These are phyloP conservation scores for Caenorhabditis imperialis DNA, from an alignment of 2,888 invertebrate genomes.

Conservation along the genomic window DNA sequence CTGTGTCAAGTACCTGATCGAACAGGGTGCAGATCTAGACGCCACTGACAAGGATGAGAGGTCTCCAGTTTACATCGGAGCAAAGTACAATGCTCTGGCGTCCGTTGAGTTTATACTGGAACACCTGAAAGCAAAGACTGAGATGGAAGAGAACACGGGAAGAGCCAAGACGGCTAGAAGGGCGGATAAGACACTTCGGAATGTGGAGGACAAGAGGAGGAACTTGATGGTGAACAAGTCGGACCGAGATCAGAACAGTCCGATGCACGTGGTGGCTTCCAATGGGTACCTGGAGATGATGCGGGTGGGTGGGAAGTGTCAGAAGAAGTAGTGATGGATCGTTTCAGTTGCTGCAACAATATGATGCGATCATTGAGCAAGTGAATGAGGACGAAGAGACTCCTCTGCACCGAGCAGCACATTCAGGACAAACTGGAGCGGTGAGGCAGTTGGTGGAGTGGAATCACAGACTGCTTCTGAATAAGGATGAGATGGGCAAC, in stretches of 20 bases:
- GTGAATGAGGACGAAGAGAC: constrained; percentile 81
- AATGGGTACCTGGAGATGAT: constrained; percentile 71
- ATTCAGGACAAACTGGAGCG: constrained; percentile 74
- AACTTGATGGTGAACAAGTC: constrained; percentile 78
- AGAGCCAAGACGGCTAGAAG: neutral
- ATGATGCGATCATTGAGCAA: constrained; percentile 78
- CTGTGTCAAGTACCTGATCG: constrained; percentile 51
- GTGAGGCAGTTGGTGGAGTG: constrained; percentile 62
- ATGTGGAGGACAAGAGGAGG: constrained; percentile 26
- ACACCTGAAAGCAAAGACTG: constrained; percentile 16
- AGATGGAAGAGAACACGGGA: neutral
- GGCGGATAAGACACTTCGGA: constrained; percentile 13
- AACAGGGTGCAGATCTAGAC: constrained; percentile 41
- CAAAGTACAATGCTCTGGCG: constrained; percentile 59
- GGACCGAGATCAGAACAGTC: constrained; percentile 80
- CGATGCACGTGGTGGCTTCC: constrained; percentile 80
- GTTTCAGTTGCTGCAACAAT: constrained; percentile 78
- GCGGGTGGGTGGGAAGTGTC: constrained; percentile 32
- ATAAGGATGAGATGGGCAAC: constrained; percentile 73
- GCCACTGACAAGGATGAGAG: constrained; percentile 58
- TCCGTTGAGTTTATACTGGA: constrained; percentile 52
- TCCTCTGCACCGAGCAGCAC: constrained; percentile 80
- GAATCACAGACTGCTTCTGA: constrained; percentile 57
- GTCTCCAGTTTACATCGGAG: constrained; percentile 58
- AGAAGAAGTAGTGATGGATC: neutral